phyloP scores from a whole-genome alignment of 2,888 invertebrate species.

The Zygogramma bicolorata region DNA sequence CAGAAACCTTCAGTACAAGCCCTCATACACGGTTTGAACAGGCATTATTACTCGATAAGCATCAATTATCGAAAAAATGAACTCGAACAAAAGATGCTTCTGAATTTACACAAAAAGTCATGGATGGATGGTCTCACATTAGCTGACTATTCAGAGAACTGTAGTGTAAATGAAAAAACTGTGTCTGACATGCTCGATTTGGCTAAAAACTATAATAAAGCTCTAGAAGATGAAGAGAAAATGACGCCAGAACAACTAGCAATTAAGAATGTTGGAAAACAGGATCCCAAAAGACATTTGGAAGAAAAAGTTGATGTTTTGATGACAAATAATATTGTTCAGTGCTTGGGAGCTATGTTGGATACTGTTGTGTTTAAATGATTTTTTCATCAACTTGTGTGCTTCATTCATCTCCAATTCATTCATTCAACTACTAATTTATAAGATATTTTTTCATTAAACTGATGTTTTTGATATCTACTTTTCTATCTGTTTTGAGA shows the following conservation, averaged over 20 bases:
- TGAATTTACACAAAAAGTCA: constrained; percentile 98
- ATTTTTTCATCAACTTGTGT: constrained; percentile 47
- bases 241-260: constrained; percentile 99
- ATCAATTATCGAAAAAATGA: constrained; percentile 99
- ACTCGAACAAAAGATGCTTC: constrained; percentile 98
- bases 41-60: constrained; percentile 99
- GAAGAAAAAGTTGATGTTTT: constrained; percentile 98
- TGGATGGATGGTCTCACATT: constrained; percentile 97
- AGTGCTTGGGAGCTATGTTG: constrained; percentile 96
- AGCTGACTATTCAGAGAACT: constrained; percentile 93
- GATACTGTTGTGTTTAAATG: constrained; percentile 92
- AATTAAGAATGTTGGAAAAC: constrained; percentile 99
- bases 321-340: constrained; percentile 98
- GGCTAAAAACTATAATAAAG: constrained; percentile 92
- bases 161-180: constrained; percentile 92
- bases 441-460: constrained; percentile 28
- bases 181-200: constrained; percentile 97
- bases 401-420: constrained; percentile 13
- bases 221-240: constrained; percentile 98
- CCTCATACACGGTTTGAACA: constrained; percentile 96
- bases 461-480: background rate
- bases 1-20: constrained; percentile 99
- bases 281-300: constrained; percentile 98
- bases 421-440: constrained; percentile 10
- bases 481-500: background rate